Percentiles rank a stretch among this genome's conserved stretches.
Evolutionary conservation across 2,888 invertebrate species (phyloP).

Genomic region (Ctena decussata): DNA sequence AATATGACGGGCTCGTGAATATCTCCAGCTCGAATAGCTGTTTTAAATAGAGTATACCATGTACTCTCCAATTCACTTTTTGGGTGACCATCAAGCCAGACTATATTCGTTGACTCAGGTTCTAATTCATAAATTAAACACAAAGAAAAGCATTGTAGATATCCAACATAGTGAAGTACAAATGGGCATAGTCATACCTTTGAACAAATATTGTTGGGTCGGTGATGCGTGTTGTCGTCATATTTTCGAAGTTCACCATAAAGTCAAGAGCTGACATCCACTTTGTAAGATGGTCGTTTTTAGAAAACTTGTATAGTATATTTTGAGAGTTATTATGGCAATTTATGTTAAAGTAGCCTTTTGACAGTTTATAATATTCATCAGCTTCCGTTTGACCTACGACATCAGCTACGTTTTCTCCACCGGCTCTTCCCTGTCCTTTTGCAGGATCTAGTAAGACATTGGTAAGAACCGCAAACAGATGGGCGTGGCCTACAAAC

Average conservation of each 20-base stretch:
- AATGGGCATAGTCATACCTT: conserved; percentile 80
- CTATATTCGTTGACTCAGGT: conserved; percentile 72
- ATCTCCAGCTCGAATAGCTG: conserved; percentile 68
- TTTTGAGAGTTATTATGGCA: conserved; percentile 40
- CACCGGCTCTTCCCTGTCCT: conserved; percentile 65
- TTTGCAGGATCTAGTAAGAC: conserved; percentile 63
- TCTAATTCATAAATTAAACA: conserved; percentile 62
- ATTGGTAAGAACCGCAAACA: conserved; percentile 61
- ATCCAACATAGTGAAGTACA: conserved; percentile 81
- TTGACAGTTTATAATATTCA: conserved; percentile 70
- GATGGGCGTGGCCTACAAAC: conserved; percentile 53
- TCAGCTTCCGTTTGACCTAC: conserved; percentile 71
- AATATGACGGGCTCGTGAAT: conserved; percentile 65
- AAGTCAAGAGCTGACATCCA: neutral
- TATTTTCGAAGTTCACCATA: neutral
- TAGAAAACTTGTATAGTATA: neutral
- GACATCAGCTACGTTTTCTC: conserved; percentile 70
- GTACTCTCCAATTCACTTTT: conserved; percentile 76
- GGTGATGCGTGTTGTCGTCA: conserved; percentile 88
- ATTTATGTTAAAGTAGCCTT: conserved; percentile 71
- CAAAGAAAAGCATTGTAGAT: conserved; percentile 78
- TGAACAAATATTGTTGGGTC: conserved; percentile 69
- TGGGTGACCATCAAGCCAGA: conserved; percentile 83
- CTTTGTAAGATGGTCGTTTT: neutral
- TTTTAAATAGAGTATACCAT: conserved; percentile 80